Evolutionary conservation across 2,888 invertebrate genomes (phyloP).

Genomic region (Pheosia gnoma): DNA sequence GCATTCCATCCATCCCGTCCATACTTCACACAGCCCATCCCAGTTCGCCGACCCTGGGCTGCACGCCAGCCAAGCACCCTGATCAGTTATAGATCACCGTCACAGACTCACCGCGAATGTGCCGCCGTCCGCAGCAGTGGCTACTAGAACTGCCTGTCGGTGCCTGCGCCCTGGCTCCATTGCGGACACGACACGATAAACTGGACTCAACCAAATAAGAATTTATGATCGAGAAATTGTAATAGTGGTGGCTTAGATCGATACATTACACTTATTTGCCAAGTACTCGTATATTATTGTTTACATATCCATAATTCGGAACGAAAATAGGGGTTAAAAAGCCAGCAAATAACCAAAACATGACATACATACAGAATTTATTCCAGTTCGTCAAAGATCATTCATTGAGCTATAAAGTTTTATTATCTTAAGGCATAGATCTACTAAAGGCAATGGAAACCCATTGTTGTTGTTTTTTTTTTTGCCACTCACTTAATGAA

Average conservation of each 20-base stretch:
- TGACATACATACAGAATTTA: no score
- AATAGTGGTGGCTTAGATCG: no score
- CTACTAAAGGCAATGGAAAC: not conserved
- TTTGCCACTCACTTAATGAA: not conserved
- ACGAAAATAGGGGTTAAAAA: no score
- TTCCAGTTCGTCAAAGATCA: no score
- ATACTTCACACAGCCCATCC: not conserved
- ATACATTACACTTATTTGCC: no score
- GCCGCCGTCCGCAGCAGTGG: slow-evolving; percentile 24
- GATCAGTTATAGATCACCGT: slow-evolving; percentile 52
- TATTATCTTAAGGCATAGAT: not conserved
- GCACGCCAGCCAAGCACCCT: slow-evolving; percentile 10
- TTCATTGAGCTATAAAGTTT: no score
- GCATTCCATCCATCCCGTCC: not conserved
- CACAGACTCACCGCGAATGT: slow-evolving; percentile 28
- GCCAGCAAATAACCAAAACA: no score
- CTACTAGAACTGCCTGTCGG: slow-evolving; percentile 46
- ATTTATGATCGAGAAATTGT: no score
- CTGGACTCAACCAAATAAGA: not conserved
- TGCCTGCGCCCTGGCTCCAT: slow-evolving; percentile 30
- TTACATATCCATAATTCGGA: no score
- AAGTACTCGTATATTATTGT: no score
- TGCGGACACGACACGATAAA: slow-evolving; percentile 10
- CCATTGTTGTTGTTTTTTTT: not conserved
- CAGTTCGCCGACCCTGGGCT: not conserved